phyloP scores from a whole-genome alignment of 1,140 invertebrate species.

The Pantala flavescens region DNA sequence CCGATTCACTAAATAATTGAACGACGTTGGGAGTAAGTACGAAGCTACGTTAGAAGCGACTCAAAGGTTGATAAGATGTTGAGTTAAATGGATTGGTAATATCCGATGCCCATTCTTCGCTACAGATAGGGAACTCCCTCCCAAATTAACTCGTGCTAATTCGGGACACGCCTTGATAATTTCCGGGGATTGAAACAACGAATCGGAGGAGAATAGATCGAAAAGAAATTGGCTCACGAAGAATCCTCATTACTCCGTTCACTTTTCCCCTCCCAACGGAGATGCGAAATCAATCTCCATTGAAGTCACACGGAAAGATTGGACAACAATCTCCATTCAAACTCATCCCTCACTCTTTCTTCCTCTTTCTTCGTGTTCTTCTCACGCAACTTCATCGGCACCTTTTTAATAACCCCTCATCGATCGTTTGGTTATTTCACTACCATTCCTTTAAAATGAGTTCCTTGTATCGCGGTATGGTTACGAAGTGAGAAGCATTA shows the following conservation, averaged over 20 bases:
- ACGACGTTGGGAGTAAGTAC: no score
- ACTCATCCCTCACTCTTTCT: not conserved
- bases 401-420: no score
- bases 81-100: not conserved
- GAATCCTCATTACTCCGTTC: not conserved
- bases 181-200: not conserved
- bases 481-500: no score
- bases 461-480: no score
- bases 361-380: not conserved
- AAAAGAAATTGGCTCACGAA: slow-evolving; percentile 2
- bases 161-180: not conserved
- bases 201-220: not conserved
- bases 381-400: no score
- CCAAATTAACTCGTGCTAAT: not conserved
- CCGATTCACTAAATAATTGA: no score
- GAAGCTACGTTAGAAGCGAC: no score
- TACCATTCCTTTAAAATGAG: no score
- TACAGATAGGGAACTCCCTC: not conserved
- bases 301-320: not conserved
- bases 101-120: not conserved
- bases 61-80: not conserved
- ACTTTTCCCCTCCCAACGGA: not conserved
- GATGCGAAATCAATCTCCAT: not conserved
- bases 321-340: not conserved
- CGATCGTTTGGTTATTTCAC: no score